Evolutionary conservation across 2,888 invertebrate species (phyloP), one percentile per base, ranked within the genome.

Genomic region (Caenorhabditis sp.): DNA sequence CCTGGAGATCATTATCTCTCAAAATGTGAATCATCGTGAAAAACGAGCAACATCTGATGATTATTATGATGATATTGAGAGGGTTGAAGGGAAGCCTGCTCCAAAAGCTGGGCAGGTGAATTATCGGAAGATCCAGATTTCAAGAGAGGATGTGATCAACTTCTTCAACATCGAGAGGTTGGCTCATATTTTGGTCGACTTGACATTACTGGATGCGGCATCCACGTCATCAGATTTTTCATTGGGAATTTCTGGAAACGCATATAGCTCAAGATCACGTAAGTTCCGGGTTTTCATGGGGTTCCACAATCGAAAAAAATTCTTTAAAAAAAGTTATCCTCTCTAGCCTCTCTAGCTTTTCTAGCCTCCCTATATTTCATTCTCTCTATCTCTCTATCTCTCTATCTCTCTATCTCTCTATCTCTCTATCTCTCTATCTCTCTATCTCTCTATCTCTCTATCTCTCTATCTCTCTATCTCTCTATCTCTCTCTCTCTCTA

Each of bases 111-210:
- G n/a, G 20, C 53, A 23, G 10, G 53, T 53, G 38, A 21, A 63
- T 3, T 26, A 63, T 8, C 70, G 59, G 2, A 70, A 70, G 20
- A 71, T 76, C 36, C 67, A 62, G 21, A 56, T 69, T 21, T 66
- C 79, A 0, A 62, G 74, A 0, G 68, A 79, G 17, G 81, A 81
- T 49, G 66, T 81, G 26, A 70, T 73, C 66, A 76, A 80, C 66
- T 81, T 80, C 57, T 81, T 81, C 73, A 81, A 80, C 64, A 70
- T 81, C 43, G 77, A 82, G 7, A 70, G 82, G 1, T 67, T 82
- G 23, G 58, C 72, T 10, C 80, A 81, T 63, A 73, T 82, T 52
- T 68, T 81, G n/a, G 70, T 82, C 2, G 82, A 82, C 50, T 53
- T 76, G 12, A 81, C 78, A 31, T 66, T 82, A 57, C 56, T 82